These are phyloP conservation scores for Aphyosemion australe DNA, from an alignment of 2,113 vertebrate genomes.

Conservation along the genomic window DNA sequence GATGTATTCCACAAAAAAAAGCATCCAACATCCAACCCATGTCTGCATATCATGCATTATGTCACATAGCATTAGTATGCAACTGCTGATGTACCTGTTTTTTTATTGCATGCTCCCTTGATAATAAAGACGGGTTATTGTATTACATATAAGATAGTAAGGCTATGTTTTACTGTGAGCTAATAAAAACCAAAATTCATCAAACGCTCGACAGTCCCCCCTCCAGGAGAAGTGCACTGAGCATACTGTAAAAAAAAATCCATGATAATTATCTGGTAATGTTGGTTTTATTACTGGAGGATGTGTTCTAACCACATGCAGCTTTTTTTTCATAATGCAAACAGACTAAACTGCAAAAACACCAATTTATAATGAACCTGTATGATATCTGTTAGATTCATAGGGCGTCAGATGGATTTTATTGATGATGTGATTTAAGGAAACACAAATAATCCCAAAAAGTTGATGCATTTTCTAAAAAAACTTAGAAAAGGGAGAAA, in stretches of 20 bases:
- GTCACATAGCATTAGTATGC: conserved; percentile 70
- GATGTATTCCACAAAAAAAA: conserved; percentile 30
- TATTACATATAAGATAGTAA: conserved; percentile 65
- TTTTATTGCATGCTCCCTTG: conserved; percentile 64
- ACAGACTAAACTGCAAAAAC: conserved; percentile 14
- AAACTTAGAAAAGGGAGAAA: too few species aligned
- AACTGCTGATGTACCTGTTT: conserved; percentile 65
- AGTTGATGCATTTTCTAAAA: too few species aligned
- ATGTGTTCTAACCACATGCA: conserved; percentile 64
- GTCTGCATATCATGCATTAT: conserved; percentile 39
- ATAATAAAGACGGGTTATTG: conserved; percentile 70
- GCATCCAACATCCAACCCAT: conserved; percentile 28
- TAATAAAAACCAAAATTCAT: conserved; percentile 80
- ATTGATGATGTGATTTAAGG: neutral
- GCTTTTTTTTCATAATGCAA: conserved; percentile 39
- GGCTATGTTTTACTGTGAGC: conserved; percentile 69
- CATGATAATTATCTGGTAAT: conserved; percentile 78
- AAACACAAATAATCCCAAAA: too few species aligned
- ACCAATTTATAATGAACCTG: conserved; percentile 13
- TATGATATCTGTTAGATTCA: conserved; percentile 5
- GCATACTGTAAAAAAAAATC: conserved; percentile 78
- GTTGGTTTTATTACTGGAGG: conserved; percentile 78
- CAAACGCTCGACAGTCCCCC: conserved; percentile 69
- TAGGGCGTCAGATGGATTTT: neutral
- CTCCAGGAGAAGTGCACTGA: conserved; percentile 72